These are phyloP conservation scores for Eleutherodactylus coqui DNA, from an alignment of 2,797 vertebrate species.

Conservation along the genomic window DNA sequence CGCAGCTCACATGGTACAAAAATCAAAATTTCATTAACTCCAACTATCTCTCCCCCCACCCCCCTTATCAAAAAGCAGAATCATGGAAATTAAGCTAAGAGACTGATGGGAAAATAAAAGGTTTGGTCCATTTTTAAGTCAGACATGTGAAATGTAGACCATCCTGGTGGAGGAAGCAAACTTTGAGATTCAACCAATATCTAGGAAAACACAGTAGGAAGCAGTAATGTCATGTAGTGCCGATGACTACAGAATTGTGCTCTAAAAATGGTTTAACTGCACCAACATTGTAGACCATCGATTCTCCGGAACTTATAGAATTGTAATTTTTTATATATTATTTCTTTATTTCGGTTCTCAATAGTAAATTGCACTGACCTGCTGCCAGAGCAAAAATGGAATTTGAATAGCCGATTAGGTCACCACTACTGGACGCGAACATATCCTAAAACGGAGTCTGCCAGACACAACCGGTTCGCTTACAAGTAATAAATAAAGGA, in stretches of 20 bases:
- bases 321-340: not conserved
- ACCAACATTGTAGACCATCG: not conserved
- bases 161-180: too few relatives aligned
- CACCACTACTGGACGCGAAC: not conserved
- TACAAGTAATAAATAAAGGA: too few relatives aligned
- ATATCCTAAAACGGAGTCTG: too few relatives aligned
- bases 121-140: not conserved
- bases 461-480: too few relatives aligned
- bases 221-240: too few relatives aligned
- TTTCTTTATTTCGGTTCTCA: not conserved
- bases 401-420: not conserved
- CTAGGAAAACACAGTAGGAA: too few relatives aligned
- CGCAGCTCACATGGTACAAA: not conserved
- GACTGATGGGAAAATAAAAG: constrained; percentile 24
- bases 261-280: not conserved
- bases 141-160: not conserved
- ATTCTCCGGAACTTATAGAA: too few relatives aligned
- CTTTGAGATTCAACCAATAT: too few relatives aligned
- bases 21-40: too few relatives aligned
- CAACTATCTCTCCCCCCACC: too few relatives aligned
- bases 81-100: not conserved
- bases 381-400: not conserved
- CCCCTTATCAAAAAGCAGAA: not conserved
- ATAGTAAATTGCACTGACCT: not conserved
- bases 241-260: too few relatives aligned